Evolutionary conservation across 92 coral and sea anemone species (phyloP).

Genomic region (Epizoanthus fatuus): DNA sequence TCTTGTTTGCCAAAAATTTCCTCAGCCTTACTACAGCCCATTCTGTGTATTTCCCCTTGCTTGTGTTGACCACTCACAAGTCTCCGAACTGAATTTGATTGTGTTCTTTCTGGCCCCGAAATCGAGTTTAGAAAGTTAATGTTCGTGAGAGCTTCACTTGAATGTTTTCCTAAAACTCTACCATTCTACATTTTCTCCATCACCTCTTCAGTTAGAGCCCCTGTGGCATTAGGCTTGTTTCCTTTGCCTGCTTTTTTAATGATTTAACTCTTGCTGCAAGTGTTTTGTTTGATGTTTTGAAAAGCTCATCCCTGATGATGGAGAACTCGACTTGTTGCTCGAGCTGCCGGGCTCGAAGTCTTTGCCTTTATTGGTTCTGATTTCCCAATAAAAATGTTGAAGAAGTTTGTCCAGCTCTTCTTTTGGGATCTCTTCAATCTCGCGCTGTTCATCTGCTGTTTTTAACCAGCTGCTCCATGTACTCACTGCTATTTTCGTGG

Average conservation of each 20-base stretch:
- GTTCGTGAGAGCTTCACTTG: not conserved
- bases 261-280: not conserved
- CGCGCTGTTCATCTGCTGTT: too few relatives aligned
- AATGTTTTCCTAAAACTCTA: not conserved
- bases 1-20: not conserved
- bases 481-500: too few relatives aligned
- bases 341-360: not conserved
- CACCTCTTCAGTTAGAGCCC: not conserved
- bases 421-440: too few relatives aligned
- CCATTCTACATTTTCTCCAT: not conserved
- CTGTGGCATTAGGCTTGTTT: not conserved
- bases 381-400: too few relatives aligned
- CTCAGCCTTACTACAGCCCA: constrained; percentile 4
- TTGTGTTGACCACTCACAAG: not conserved
- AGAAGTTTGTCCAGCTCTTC: too few relatives aligned
- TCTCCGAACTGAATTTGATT: not conserved
- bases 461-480: too few relatives aligned
- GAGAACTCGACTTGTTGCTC: not conserved
- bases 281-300: not conserved
- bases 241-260: not conserved
- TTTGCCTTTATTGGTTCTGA: not conserved
- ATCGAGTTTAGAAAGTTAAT: not conserved
- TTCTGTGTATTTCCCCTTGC: not conserved
- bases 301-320: not conserved
- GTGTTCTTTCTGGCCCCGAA: not conserved